Conservation (phyloP, 2,113 vertebrate genomes). For the Gnathonemus echidnorhynchus region DNA sequence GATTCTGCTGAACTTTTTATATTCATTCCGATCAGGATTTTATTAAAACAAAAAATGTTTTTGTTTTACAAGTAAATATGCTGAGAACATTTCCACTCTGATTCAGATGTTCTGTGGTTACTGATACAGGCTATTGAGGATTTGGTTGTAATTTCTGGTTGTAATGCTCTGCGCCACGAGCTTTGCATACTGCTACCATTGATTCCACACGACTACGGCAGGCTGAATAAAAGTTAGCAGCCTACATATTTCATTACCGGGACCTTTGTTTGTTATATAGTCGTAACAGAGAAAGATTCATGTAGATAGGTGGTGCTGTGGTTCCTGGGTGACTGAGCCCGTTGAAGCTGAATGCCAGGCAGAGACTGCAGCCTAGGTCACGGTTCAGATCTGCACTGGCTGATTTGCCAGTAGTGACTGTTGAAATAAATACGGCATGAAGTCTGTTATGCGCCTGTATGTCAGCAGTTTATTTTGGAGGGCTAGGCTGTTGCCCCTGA, state of each 20-base stretch:
- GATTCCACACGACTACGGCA: neutral
- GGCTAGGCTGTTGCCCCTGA: neutral
- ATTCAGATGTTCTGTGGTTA: neutral
- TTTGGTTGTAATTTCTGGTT: neutral
- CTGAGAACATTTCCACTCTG: neutral
- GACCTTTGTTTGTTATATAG: neutral
- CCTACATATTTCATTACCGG: neutral
- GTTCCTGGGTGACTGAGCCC: neutral
- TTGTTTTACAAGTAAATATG: slow-evolving; percentile 6
- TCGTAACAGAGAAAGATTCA: neutral
- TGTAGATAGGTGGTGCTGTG: neutral
- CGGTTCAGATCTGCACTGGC: neutral
- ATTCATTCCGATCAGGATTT: slow-evolving; percentile 23
- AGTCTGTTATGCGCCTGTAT: neutral
- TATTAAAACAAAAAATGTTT: slow-evolving; percentile 8
- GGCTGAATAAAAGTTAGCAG: neutral
- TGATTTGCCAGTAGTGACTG: neutral
- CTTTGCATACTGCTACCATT: too few relatives aligned
- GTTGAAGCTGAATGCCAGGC: neutral
- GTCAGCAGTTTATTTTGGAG: neutral
- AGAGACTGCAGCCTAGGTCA: neutral
- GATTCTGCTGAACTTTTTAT: slow-evolving; percentile 45
- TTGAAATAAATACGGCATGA: neutral
- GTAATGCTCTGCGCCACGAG: neutral
- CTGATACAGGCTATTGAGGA: too few relatives aligned